A percentile compares a stretch with the other conserved stretches of the same genome.
Evolutionary conservation across 1,140 invertebrate genomes (phyloP).

Genomic region (Goniozus legneri): DNA sequence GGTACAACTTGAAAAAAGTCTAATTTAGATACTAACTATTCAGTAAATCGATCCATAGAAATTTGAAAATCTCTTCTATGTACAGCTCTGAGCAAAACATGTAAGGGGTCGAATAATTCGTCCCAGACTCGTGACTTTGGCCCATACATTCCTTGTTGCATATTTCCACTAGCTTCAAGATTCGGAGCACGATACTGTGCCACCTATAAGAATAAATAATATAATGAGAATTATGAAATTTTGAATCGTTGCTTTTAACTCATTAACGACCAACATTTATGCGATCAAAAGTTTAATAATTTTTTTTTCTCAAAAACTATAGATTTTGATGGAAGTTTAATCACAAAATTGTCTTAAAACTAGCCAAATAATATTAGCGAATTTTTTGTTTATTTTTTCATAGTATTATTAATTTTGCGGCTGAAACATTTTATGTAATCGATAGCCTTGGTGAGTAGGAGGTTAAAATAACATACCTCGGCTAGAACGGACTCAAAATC

Average conservation of each 20-base stretch:
- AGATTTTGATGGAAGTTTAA: background rate
- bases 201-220: too few species aligned
- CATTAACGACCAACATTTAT: too few species aligned
- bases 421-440: background rate
- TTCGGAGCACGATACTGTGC: conserved; percentile 76
- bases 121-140: conserved; percentile 89
- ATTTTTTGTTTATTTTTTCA: background rate
- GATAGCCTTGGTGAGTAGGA: too few species aligned
- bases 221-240: too few species aligned
- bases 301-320: too few species aligned
- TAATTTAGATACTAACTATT: conserved; percentile 66
- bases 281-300: too few species aligned
- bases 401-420: conserved; percentile 4
- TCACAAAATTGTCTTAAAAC: background rate
- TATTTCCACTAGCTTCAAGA: conserved; percentile 74
- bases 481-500: conserved; percentile 85
- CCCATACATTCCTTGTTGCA: conserved; percentile 93
- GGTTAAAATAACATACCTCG: conserved; percentile 53
- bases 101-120: conserved; percentile 89
- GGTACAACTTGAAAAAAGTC: conserved; percentile 6
- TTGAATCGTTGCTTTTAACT: too few species aligned
- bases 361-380: conserved; percentile 2
- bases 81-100: conserved; percentile 85
- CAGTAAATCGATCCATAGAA: conserved; percentile 85
- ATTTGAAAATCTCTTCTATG: conserved; percentile 91